Conservation (phyloP, 2,113 vertebrate genomes). For the Heliornis fulica region DNA sequence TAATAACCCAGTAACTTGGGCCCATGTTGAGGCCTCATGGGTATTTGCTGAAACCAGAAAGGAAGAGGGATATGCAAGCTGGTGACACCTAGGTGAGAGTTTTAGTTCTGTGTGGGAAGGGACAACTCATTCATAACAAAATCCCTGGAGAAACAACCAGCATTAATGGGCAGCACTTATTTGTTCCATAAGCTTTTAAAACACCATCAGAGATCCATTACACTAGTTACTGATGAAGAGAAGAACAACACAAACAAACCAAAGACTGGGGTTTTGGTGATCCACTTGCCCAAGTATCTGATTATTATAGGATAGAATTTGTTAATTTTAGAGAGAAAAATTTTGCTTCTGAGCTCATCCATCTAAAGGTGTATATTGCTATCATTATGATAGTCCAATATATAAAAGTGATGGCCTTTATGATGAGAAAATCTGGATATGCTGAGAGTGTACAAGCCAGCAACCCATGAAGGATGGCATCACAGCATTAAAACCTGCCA, state of each 20-base stretch:
- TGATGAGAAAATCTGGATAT: neutral
- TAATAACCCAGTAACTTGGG: neutral
- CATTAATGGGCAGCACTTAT: neutral
- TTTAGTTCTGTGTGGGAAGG: neutral
- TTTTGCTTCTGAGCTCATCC: neutral
- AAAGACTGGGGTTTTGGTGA: neutral
- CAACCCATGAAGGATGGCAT: neutral
- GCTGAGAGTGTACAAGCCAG: neutral
- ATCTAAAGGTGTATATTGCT: neutral
- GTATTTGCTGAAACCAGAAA: neutral
- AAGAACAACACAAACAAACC: neutral
- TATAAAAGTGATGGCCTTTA: neutral
- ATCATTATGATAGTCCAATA: neutral
- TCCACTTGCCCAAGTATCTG: neutral
- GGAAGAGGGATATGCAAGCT: neutral
- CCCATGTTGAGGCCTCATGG: neutral
- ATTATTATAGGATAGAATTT: neutral
- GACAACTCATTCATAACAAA: neutral
- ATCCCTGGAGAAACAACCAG: neutral
- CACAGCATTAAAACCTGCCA: neutral
- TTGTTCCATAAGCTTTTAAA: neutral
- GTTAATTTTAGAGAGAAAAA: neutral
- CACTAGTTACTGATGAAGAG: neutral
- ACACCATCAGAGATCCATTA: neutral
- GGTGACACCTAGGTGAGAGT: neutral